Percentiles rank a stretch among this genome's conserved stretches.
phyloP scores from a whole-genome alignment of 2,888 invertebrate genomes.

The Orgyia antiqua region DNA sequence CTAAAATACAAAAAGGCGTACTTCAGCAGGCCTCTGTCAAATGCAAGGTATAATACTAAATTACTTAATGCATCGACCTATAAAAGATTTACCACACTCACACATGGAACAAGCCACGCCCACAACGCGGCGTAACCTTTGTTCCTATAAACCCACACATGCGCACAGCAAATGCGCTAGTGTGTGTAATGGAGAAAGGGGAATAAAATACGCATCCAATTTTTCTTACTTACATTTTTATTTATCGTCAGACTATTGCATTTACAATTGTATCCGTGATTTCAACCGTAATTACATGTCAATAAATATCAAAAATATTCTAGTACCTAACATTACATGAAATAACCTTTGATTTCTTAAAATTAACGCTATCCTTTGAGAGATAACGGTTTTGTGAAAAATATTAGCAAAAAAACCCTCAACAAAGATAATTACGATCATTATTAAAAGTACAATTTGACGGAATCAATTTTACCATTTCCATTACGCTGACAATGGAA shows the following conservation, averaged over 20 bases:
- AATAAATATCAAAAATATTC: constrained; percentile 24
- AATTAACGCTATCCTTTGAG: constrained; percentile 22
- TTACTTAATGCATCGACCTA: constrained; percentile 76
- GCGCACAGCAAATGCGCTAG: constrained; percentile 37
- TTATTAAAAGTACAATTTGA: constrained; percentile 65
- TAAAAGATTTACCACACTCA: constrained; percentile 71
- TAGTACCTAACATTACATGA: too few species aligned
- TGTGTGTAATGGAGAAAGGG: constrained; percentile 48
- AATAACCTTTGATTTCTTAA: constrained; percentile 24
- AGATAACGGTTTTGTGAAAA: constrained; percentile 17
- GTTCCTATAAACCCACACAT: constrained; percentile 53
- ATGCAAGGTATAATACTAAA: constrained; percentile 72
- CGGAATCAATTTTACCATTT: constrained; percentile 63
- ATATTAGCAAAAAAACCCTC: constrained; percentile 29
- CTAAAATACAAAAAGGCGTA: constrained; percentile 9
- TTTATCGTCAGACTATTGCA: constrained; percentile 35
- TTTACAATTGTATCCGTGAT: constrained; percentile 36
- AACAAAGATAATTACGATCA: constrained; percentile 65
- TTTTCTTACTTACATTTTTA: constrained; percentile 58
- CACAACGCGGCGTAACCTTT: constrained; percentile 41
- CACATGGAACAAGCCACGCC: constrained; percentile 43
- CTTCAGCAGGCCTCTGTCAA: constrained; percentile 47
- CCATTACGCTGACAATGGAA: constrained; percentile 66
- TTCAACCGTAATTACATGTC: constrained; percentile 39
- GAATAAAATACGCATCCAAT: constrained; percentile 55